Base-by-base conservation (phyloP, 2,113 vertebrate species). In the Pristiophorus japonicus region DNA sequence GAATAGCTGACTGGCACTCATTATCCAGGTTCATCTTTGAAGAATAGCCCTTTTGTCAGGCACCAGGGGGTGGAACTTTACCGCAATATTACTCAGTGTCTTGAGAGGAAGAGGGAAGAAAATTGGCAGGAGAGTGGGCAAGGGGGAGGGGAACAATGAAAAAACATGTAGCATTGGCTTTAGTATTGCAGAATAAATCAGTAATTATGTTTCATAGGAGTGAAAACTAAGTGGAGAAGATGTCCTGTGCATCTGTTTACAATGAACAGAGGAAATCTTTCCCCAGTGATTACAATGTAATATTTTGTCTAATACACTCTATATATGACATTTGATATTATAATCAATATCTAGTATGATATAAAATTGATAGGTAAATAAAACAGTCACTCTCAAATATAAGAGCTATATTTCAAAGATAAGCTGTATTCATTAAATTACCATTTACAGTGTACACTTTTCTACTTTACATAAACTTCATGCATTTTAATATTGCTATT, bases 361-460 rank as follows among this genome's bases (percentile, higher is more conserved):
- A 73, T 94, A 30, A 94, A 67, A 94, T 73, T 94, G 93, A 94
- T 51, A 51, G 45, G 65, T 94, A 70, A 94, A 94, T 94, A 51
- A 94, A 94, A 94, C 42, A 47, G 20, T 27, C 38, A 67, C 65
- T 94, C 38, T 67, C 63, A 70, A 94, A 67, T 94, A 12, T 27
- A 94, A 51, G 65, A 94, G 24, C 63, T 1, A 14, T 47, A 94
- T 70, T 73, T 94, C 66, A 94, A 94, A 4, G 66, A 51, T 22
- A 70, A 70, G 51, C 27, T 11, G 30, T 90, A 59, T 94, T 94
- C 93, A 94, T 47, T 94, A 70, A 70, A 94, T 67, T 94, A 42
- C 65, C 63, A 70, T 70, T 70, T 47, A 51, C 11, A 70, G 65
- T 70, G 93, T 47, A 70, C 51, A 70, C 38, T 73, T 94, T 94